These are phyloP conservation scores for Odontamblyopus rebecca DNA, from an alignment of 2,797 vertebrate genomes.

Conservation along the genomic window DNA sequence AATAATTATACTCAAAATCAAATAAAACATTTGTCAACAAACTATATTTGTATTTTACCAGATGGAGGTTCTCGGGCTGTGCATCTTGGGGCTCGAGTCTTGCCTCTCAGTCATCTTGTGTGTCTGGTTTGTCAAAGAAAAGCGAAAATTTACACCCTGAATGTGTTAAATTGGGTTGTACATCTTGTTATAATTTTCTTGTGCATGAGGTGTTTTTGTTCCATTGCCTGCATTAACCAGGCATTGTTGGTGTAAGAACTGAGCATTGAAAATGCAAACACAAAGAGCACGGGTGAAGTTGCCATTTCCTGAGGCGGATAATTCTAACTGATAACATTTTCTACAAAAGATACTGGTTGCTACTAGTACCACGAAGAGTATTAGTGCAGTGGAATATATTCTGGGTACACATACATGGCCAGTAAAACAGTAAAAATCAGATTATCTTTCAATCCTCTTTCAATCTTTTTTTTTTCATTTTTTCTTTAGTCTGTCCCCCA, in stretches of 20 bases:
- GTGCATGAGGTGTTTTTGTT: background rate
- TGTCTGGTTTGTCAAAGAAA: constrained; percentile 54
- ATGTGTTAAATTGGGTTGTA: background rate
- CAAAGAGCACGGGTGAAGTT: too few species aligned
- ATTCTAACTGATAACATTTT: too few species aligned
- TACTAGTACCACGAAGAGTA: background rate
- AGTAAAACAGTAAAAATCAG: too few species aligned
- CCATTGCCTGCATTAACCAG: background rate
- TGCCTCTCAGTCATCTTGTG: constrained; percentile 64
- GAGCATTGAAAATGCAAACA: too few species aligned
- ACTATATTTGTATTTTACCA: constrained; percentile 40
- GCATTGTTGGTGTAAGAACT: background rate
- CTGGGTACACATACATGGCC: too few species aligned
- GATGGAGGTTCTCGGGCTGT: constrained; percentile 67
- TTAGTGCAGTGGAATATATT: background rate
- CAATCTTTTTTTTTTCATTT: too few species aligned
- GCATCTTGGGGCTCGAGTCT: constrained; percentile 59
- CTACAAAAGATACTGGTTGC: background rate
- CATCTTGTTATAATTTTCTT: constrained; percentile 5
- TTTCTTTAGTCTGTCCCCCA: too few species aligned
- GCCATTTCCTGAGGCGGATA: too few species aligned
- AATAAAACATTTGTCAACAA: background rate
- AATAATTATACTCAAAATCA: accelerated
- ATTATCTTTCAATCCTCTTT: too few species aligned
- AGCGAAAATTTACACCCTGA: constrained; percentile 22